Percentiles rank a stretch among this genome's conserved stretches.
Conservation (phyloP, 2,797 vertebrate genomes). For the Eurystomus glaucurus region DNA sequence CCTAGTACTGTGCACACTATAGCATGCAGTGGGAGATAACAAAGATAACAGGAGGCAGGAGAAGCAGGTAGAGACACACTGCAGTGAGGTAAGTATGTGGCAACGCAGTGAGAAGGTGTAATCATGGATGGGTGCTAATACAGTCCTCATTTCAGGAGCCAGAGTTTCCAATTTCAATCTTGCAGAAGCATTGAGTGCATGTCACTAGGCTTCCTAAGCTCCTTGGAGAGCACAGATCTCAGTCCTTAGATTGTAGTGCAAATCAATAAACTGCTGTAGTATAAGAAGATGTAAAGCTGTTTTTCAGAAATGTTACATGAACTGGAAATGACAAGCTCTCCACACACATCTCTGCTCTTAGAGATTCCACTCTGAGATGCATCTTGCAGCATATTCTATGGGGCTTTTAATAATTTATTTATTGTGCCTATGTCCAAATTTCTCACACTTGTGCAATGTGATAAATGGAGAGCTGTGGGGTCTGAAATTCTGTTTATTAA, state of each 20-base stretch:
- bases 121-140: background rate
- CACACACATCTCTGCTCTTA: background rate
- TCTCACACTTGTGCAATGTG: background rate
- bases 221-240: background rate
- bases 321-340: slow-evolving; percentile 24
- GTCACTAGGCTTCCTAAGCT: background rate
- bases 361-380: background rate
- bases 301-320: background rate
- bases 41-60: background rate
- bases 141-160: background rate
- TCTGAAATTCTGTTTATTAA: background rate
- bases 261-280: background rate
- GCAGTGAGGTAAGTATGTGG: background rate
- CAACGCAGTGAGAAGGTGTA: background rate
- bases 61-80: background rate
- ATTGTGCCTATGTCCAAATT: background rate
- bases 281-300: background rate
- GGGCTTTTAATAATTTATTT: background rate
- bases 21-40: background rate
- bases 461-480: background rate
- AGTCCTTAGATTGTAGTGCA: background rate
- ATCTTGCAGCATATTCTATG: background rate
- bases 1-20: background rate
- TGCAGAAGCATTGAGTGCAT: background rate
- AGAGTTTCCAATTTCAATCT: background rate